Base-by-base conservation (phyloP, 1,140 invertebrate genomes). In the Lepidurus arcticus region DNA sequence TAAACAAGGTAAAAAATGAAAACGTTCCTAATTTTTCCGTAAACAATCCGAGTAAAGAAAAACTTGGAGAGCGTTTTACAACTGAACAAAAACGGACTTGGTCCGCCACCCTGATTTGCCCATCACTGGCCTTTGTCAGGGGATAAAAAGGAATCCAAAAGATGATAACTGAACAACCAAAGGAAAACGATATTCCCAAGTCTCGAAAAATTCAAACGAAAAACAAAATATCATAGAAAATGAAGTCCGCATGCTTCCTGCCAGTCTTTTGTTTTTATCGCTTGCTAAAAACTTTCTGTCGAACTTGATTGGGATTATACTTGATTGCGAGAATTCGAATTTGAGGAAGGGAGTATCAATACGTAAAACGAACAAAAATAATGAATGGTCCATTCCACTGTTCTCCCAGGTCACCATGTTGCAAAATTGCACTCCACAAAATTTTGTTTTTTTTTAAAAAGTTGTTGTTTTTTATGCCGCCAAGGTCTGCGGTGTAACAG, bases 61-160 rank as follows among this genome's bases (percentile, higher is more conserved):
- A 65, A 65, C 53, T 13, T 9, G 53, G 53, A 65, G 47, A n/a
- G 34, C 34, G 34, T 21, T 65, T 65, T 65, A 65, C 53, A 65
- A 65, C 53, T 21, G 53, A 65, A 65, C 53, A 65, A 34, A 34
- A 65, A 65, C 53, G 53, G 53, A 65, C 53, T 65, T 65, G 53
- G 53, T 65, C 53, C 53, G 53, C 53, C 53, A 65, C 53, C 53
- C 53, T 65, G 53, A 65, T 65, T 65, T 65, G 53, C 53, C 53
- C 53, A 65, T 7, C 53, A 65, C 53, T 65, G 53, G 53, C 53
- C 53, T 65, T n/a, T 65, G 8, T 65, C 53, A 65, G 53, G 53
- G 53, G 53, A 65, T 34, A 65, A 65, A 65, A 65, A 21, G 53
- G 21, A 65, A n/a, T 21, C 53, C 21, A 65, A 65, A 65, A 65